A percentile compares a stretch with the other conserved stretches of the same genome.
phyloP scores from a whole-genome alignment of 2,113 vertebrate genomes.

The Tretioscincus oriximinensis region DNA sequence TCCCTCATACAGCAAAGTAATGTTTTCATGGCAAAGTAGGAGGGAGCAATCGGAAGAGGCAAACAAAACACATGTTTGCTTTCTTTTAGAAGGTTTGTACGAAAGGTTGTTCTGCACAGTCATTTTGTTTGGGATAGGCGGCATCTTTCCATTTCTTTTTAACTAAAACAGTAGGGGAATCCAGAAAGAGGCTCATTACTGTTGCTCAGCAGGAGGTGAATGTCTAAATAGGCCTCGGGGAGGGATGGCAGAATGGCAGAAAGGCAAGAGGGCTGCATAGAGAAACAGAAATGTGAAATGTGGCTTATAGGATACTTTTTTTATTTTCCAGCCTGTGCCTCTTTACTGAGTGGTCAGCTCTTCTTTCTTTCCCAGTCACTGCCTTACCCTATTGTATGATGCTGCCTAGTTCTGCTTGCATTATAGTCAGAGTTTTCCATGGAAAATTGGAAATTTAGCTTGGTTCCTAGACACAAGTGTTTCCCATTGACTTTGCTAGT shows the following conservation, averaged over 20 bases:
- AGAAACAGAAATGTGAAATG: conserved; percentile 37
- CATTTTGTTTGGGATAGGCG: conserved; percentile 11
- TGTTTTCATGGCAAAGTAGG: background rate
- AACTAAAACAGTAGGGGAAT: conserved; percentile 28
- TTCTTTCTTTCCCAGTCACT: background rate
- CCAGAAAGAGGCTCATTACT: conserved; percentile 57
- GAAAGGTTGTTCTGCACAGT: background rate
- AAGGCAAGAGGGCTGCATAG: conserved; percentile 23
- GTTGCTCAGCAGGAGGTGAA: conserved; percentile 45
- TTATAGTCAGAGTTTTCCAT: conserved; percentile 28
- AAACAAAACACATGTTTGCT: background rate
- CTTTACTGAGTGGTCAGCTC: conserved; percentile 18
- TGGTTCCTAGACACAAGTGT: background rate
- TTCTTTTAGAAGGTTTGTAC: conserved; percentile 3
- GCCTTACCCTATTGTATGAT: conserved; percentile 30
- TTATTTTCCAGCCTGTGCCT: conserved; percentile 40
- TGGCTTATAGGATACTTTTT: conserved; percentile 22
- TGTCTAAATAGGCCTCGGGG: conserved; percentile 44
- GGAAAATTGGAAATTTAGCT: conserved; percentile 32
- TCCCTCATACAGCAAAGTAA: background rate
- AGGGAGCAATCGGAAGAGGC: background rate
- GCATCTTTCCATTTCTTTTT: conserved; percentile 35
- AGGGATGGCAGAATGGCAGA: conserved; percentile 29
- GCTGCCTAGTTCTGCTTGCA: conserved; percentile 7
- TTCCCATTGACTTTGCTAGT: background rate